Percentiles rank a stretch among this genome's conserved stretches.
Conservation (phyloP, 2,797 vertebrate species). For the Vireo griseus region DNA sequence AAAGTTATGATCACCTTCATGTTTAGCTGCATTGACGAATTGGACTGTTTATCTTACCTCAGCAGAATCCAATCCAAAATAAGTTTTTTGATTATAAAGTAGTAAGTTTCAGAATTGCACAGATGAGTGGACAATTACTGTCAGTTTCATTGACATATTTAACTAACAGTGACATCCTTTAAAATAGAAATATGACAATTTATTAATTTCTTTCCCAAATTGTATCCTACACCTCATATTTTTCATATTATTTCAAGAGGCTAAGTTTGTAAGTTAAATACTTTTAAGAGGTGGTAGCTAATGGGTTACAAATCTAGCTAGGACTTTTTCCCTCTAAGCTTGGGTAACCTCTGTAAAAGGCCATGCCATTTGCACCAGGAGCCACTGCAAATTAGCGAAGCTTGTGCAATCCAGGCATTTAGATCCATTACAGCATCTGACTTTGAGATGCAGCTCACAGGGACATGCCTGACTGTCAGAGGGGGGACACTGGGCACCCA, state of each 20-base stretch:
- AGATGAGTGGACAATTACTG: not conserved
- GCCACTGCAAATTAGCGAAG: not conserved
- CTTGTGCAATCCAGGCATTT: not conserved
- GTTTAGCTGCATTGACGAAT: not conserved
- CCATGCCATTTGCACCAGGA: not conserved
- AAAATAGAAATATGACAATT: not conserved
- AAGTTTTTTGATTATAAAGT: not conserved
- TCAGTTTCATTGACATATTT: not conserved
- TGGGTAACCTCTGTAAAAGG: not conserved
- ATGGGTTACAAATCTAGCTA: not conserved
- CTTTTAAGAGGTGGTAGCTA: not conserved
- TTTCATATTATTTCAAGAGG: not conserved
- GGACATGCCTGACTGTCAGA: accelerated
- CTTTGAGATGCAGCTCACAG: not conserved
- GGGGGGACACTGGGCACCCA: accelerated
- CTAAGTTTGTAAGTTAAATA: not conserved
- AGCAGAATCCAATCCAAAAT: not conserved
- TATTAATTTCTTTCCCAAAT: not conserved
- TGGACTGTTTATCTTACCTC: not conserved
- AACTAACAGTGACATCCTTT: not conserved
- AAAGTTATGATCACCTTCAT: not conserved
- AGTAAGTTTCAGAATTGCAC: not conserved
- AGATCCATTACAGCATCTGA: not conserved
- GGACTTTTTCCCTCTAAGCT: not conserved
- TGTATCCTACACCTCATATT: not conserved